Evolutionary conservation across 2,888 invertebrate species (phyloP).

Genomic region (Embidobia sp.): DNA sequence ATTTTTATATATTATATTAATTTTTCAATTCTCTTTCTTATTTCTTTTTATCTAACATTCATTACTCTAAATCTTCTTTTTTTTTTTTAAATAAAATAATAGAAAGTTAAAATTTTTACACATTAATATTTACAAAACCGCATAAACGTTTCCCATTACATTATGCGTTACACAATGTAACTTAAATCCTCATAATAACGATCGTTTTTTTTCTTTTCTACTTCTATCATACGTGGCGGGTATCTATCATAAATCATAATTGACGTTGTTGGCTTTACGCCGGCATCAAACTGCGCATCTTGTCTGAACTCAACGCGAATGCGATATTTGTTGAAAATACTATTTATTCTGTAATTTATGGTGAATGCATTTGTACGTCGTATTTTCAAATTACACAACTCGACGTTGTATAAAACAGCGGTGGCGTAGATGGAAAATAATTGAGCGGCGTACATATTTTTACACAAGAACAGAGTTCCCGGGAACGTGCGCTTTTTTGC

Average conservation of each 20-base stretch:
- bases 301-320: background rate
- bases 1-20: no score
- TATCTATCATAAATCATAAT: no score
- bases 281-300: background rate
- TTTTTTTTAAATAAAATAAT: no score
- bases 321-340: slow-evolving; percentile 28
- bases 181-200: background rate
- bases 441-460: slow-evolving; percentile 34
- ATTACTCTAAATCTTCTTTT: no score
- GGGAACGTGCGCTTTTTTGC: background rate
- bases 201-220: background rate
- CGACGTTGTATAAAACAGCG: slow-evolving; percentile 5
- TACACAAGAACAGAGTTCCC: background rate
- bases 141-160: no score
- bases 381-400: slow-evolving; percentile 39
- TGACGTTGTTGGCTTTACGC: no score
- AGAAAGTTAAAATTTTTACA: no score
- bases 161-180: background rate
- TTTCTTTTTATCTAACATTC: no score
- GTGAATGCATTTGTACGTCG: slow-evolving; percentile 11
- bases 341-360: slow-evolving; percentile 33
- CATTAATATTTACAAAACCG: no score
- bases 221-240: no score
- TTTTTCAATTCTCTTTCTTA: no score
- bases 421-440: slow-evolving; percentile 43